phyloP scores from a whole-genome alignment of 2,797 vertebrate species.

The Pseudochirops cupreus region DNA sequence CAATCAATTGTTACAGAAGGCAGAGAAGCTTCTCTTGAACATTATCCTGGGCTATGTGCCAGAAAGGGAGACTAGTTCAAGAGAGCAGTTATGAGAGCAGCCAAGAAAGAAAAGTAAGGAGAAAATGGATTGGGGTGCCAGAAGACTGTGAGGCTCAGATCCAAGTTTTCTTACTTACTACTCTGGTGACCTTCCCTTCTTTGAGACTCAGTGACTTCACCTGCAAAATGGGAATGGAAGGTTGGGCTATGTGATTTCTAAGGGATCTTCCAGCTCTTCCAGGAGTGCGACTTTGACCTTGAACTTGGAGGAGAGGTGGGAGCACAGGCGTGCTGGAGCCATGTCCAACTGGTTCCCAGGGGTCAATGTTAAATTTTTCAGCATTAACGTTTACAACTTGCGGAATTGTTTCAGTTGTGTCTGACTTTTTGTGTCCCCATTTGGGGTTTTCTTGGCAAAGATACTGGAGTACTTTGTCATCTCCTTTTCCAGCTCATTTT shows the following conservation, averaged over 20 bases:
- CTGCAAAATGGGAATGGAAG: neutral
- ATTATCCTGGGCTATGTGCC: constrained; percentile 3
- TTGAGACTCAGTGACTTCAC: neutral
- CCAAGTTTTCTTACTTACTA: neutral
- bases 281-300: neutral
- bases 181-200: neutral
- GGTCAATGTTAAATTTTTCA: neutral
- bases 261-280: neutral
- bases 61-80: neutral
- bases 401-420: neutral
- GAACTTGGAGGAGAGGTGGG: neutral
- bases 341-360: neutral
- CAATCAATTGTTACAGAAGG: neutral
- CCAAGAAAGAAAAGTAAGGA: neutral
- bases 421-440: neutral
- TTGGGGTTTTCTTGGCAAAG: neutral
- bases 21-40: neutral
- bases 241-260: neutral
- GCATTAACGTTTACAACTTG: neutral
- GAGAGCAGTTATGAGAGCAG: neutral
- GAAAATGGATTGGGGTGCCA: neutral
- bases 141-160: neutral
- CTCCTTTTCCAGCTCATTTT: neutral
- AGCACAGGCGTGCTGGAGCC: neutral
- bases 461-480: neutral